Evolutionary conservation across 2,797 vertebrate species (phyloP), one percentile per base, ranked within the genome.

Genomic region (Sebastes matsubarae): DNA sequence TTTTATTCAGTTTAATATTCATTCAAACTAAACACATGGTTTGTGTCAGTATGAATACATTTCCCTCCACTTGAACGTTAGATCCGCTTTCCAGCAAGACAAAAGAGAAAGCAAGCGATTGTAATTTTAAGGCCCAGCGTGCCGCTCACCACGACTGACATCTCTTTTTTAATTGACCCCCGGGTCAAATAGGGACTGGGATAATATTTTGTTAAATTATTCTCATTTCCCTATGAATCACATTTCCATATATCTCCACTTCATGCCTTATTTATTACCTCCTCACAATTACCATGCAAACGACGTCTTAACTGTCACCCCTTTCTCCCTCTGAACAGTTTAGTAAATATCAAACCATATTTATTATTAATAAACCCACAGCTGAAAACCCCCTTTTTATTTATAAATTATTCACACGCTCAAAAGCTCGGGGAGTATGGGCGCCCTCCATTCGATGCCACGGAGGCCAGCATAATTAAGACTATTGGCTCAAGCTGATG

Each of bases 141-240:
- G 81, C 66, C 79, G 55, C 80, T 89, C 80, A 52, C 89, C 74
- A n/a, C 82, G 75, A 72, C 89, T 92, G 89, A 94, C 86, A 85
- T 94, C 91, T 92, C 90, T 92, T 91, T 93, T 94, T 94, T 93
- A 94, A 96, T 94, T 95, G 95, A 96, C 95, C 94, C 42, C 69
- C 4, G 10, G 95, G 95, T 96, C 94, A 95, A 94, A 93, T 69
- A 83, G 90, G 82, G 92, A 94, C 91, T 84, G 91, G 91, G 92
- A 96, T 95, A 95, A 96, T 96, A 96, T 96, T 96, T 95, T 89
- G 92, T 94, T 95, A 94, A 95, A 94, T 95, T 95, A 96, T 95
- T 96, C 94, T 94, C 89, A 89, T 94, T 95, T 95, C 91, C 91
- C 82, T 63, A 72, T 75, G 93, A 95, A 94, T 92, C 82, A 20